Evolutionary conservation across 2,888 invertebrate genomes (phyloP), one percentile per base, ranked within the genome.

Genomic region (Peribatodes rhomboidaria): DNA sequence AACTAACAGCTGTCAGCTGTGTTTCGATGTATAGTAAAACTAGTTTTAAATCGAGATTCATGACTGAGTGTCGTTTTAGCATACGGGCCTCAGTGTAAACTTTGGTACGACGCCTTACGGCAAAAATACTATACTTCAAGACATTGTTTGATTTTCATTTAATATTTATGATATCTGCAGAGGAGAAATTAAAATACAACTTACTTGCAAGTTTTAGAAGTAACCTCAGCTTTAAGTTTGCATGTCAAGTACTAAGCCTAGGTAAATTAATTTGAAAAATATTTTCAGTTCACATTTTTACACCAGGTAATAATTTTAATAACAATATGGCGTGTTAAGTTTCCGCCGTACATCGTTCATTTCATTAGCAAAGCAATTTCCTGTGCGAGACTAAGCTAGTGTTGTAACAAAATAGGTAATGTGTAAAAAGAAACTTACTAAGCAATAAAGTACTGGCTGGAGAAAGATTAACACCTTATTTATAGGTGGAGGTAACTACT

Each of bases 311-410:
- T 55, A 37, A 42, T 65, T 70, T 68, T 70, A 68, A 72, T 70
- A 67, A 65, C 69, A 57, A 56, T 63, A 69, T 72, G 61, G 69
- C 72, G 68, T 71, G 72, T 59, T 55, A 65, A 54, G 65, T 68
- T 70, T 57, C 65, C 55, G 33, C 27, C 13, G 42, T 39, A 37
- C 57, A 56, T 70, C 55, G 61, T 65, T 65, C 68, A 59, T 70
- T 76, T 73, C 73, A 71, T 76, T 77, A 78, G 72, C 62, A 58
- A 63, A 58, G 69, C 66, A 70, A 72, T 72, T 72, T 70, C 70
- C 70, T 66, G 67, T 41, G 41, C 59, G 39, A 53, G 46, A 37
- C 54, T 57, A 62, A 63, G 54, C 42, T 42, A 54, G 54, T 54
- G 54, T 44, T 55, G 35, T 54, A 31, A 44, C 42, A 33, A 44